These are phyloP conservation scores for Salmo trutta DNA, from an alignment of 2,797 vertebrate genomes.

Conservation along the genomic window DNA sequence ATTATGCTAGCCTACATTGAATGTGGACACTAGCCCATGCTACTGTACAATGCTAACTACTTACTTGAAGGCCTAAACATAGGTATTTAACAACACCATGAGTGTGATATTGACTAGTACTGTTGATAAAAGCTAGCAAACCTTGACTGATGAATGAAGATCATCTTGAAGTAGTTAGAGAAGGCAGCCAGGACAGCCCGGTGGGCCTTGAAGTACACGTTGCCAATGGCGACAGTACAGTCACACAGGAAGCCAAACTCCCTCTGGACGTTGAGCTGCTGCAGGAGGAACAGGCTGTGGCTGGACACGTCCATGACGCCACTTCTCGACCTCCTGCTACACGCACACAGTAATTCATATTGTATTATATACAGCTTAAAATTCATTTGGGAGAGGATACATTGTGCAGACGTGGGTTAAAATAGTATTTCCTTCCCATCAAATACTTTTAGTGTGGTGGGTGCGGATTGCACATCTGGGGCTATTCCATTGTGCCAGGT, in stretches of 20 bases:
- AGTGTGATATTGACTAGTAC: background rate
- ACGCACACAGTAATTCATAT: slow-evolving; percentile 24
- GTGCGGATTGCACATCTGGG: background rate
- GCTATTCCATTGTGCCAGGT: background rate
- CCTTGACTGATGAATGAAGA: slow-evolving; percentile 99
- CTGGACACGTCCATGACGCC: slow-evolving; percentile 85
- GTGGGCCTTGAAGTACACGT: slow-evolving; percentile 98
- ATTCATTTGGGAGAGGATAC: background rate
- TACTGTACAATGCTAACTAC: too few species aligned
- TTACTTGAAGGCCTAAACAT: background rate
- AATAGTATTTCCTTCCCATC: background rate
- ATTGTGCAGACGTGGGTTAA: background rate
- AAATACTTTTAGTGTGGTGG: background rate
- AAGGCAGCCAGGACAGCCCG: slow-evolving; percentile 95
- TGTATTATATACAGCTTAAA: background rate
- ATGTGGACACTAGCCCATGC: too few species aligned
- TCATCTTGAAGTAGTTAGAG: slow-evolving; percentile 99
- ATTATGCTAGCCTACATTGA: too few species aligned
- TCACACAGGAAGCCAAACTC: slow-evolving; percentile 98
- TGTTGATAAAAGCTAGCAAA: slow-evolving; percentile 50
- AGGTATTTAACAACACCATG: background rate
- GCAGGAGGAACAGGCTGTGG: slow-evolving; percentile 93
- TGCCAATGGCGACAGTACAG: slow-evolving; percentile 96
- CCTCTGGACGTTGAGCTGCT: slow-evolving; percentile 95
- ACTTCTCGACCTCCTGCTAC: slow-evolving; percentile 33